Base-by-base conservation (phyloP, 2,888 invertebrate species). In the Andrena flavipes region DNA sequence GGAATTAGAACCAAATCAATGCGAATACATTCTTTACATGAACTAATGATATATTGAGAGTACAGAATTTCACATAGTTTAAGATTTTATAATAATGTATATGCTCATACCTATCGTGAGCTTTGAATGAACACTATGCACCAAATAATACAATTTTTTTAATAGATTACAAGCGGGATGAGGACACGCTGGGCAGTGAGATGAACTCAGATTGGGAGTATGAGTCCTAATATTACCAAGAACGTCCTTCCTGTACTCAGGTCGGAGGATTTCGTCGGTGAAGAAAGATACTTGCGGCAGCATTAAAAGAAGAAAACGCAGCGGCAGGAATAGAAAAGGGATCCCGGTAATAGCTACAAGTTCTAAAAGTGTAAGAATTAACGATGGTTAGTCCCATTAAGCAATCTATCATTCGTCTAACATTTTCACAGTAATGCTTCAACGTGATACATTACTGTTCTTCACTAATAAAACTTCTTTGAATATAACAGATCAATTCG, bases 91-190 rank as follows among this genome's bases (percentile, higher is more conserved):
- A 62, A 82, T n/a, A 62, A 77, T 62, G 56, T 82, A 59, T 67
- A 73, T 60, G 69, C 60, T 49, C 65, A 48, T 70, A 68, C 63
- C 8, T 72, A 62, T 69, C 49, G 29, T 76, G 56, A 56, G 59
- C 49, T 65, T 54, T 56, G 1, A 5, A 49, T 16, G 8, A 77
- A 23, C 63, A 59, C 71, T 72, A 64, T 73, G 62, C 81, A 85
- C 77, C 77, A 86, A 89, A 90, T 92, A 90, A 90, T 87, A 76
- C 72, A 82, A 80, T 90, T 89, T 92, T 92, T 92, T 88, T 91
- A 80, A 87, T 90, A 92, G 92, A 92, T 92, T 87, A 84, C 90
- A 89, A 87, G 82, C 89, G 68, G 91, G 92, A 89, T 92, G 91
- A 92, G 85, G 87, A 87, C 82, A 84, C 84, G 73, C 72, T 79